Conservation (phyloP, 2,113 vertebrate genomes). For the Bubalus kerabau region DNA sequence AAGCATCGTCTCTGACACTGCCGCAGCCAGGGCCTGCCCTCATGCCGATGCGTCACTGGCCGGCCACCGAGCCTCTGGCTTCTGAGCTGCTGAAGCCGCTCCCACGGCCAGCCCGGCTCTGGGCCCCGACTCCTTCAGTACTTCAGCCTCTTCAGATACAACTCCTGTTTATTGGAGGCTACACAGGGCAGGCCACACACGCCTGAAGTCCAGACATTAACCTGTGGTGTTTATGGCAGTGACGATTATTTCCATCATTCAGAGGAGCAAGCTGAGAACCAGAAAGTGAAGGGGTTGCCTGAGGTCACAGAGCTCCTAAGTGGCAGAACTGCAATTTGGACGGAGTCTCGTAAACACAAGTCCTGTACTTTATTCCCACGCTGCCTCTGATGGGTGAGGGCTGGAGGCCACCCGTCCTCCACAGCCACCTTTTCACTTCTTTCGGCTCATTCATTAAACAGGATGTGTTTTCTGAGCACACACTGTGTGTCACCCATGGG, state of each 20-base stretch:
- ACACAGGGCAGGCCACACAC: background rate
- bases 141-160: background rate
- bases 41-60: background rate
- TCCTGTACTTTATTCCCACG: background rate
- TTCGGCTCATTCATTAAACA: background rate
- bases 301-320: background rate
- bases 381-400: background rate
- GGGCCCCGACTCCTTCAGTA: background rate
- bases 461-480: background rate
- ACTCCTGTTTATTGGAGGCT: background rate
- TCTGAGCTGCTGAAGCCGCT: background rate
- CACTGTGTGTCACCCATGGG: background rate
- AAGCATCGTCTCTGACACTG: background rate
- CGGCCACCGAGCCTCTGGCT: background rate
- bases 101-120: background rate
- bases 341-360: background rate
- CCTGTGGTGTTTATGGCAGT: background rate
- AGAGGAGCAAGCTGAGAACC: background rate
- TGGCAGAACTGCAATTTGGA: background rate
- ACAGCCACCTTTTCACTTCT: background rate
- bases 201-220: background rate
- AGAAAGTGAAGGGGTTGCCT: background rate
- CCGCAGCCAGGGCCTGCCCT: background rate
- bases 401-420: background rate
- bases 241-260: slow-evolving; percentile 14